Base-by-base conservation (phyloP, 2,113 vertebrate species). In the Mohoua ochrocephala region DNA sequence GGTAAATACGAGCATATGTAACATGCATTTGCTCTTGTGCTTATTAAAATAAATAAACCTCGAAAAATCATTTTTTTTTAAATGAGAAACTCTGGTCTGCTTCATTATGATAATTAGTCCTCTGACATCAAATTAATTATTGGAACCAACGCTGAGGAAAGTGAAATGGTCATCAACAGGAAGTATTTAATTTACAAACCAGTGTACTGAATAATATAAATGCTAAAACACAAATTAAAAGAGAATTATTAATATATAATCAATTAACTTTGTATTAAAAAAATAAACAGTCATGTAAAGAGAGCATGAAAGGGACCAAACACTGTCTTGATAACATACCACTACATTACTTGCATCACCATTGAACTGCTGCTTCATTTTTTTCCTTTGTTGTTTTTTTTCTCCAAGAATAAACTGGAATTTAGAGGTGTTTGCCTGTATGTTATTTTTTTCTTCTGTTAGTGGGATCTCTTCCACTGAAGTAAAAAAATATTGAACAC, bases 111-210 rank as follows among this genome's bases (percentile, higher is more conserved):
- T 92, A 81, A 42, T 89, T 95, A 75, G 80, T 93, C 35, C 85
- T 85, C 60, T 88, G 78, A 45, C n/a, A 63, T 37, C 67, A 82
- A 70, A 86, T 84, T 97, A 92, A 95, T 97, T 94, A 64, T 63
- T 89, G 30, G 87, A 95, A 92, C 30, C 31, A 76, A 15, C 11
- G 5, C 28, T 87, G 37, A 87, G 27, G 42, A 89, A 73, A 33
- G 6, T 74, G 60, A 87, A 44, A 67, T 14, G 77, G 79, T 49
- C 44, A 81, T 57, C 21, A 60, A 47, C 33, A 95, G 56, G 31
- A 89, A 70, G 57, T 28, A 45, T 81, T 95, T 91, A 64, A 91
- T 92, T 91, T 93, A 76, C 57, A 86, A 37, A 35, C 10, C 10
- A 76, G 49, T 14, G 11, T 74, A 45, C 21, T 8, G 39, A 89